These are phyloP conservation scores for Semicossyphus pulcher DNA, from an alignment of 2,113 vertebrate genomes.

Conservation along the genomic window DNA sequence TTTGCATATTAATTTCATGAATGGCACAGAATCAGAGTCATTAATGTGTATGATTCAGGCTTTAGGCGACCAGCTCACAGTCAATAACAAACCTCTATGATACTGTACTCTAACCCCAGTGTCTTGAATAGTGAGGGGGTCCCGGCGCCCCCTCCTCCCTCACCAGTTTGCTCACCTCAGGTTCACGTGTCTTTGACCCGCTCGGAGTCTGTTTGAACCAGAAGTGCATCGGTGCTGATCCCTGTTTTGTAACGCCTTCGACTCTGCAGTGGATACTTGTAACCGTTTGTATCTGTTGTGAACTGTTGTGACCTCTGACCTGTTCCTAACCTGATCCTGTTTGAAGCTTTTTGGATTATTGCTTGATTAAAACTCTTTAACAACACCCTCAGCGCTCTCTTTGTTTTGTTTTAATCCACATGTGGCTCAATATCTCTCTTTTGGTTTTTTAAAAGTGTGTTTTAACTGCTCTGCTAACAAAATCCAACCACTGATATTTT, in stretches of 20 bases:
- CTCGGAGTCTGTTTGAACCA: slow-evolving; percentile 31
- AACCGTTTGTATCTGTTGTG: slow-evolving; percentile 57
- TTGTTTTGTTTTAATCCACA: slow-evolving; percentile 53
- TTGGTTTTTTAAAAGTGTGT: slow-evolving; percentile 15
- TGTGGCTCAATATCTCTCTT: slow-evolving; percentile 1
- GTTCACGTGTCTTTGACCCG: slow-evolving; percentile 56
- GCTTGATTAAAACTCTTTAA: slow-evolving; percentile 85
- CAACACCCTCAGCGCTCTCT: slow-evolving; percentile 49
- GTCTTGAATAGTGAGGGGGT: slow-evolving; percentile 56
- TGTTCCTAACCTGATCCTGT: slow-evolving; percentile 74
- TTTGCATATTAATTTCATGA: slow-evolving; percentile 34
- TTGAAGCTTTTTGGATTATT: slow-evolving; percentile 64
- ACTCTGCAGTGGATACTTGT: slow-evolving; percentile 53
- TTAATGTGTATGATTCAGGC: slow-evolving; percentile 23
- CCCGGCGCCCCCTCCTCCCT: not conserved
- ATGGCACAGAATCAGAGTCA: not conserved
- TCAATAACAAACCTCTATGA: slow-evolving; percentile 31
- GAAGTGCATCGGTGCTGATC: slow-evolving; percentile 29
- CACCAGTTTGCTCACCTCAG: slow-evolving; percentile 69
- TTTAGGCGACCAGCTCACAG: slow-evolving; percentile 28
- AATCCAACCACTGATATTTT: not conserved
- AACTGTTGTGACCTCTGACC: slow-evolving; percentile 56
- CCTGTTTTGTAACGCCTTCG: slow-evolving; percentile 50
- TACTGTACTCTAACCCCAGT: slow-evolving; percentile 58
- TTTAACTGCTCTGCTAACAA: slow-evolving; percentile 54